Evolutionary conservation across 2,113 vertebrate genomes (phyloP), one percentile per base, ranked within the genome.

Genomic region (Calyptomena viridis): DNA sequence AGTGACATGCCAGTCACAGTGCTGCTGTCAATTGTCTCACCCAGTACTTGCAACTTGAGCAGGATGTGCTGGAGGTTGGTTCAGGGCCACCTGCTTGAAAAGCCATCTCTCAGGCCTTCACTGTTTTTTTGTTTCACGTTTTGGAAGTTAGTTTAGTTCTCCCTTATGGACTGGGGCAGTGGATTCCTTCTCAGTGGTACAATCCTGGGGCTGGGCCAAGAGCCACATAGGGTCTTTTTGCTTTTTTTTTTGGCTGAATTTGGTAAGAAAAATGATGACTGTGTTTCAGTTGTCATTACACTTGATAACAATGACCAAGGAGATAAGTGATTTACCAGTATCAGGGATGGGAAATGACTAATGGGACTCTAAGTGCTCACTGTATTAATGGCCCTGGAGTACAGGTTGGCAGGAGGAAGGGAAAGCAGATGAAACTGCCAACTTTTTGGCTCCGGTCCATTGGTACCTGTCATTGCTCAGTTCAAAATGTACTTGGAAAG

Each of bases 401-500:
- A 87, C 53, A 64, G 62, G 69, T 82, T 97, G 96, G 86, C 94
- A 94, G 77, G 30, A 93, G 80, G 13, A 86, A 81, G 63, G 42
- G 80, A 94, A 95, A 94, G 82, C 71, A 94, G 88, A 93, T 89
- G 88, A 93, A 93, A 78, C 66, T 37, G 55, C 76, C 73, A 90
- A 80, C 14, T 75, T 93, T 91, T 87, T 97, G 96, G 92, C 92
- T 81, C 49, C 4, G 4, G 56, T 93, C 53, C 90, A 82, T 33
- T 76, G 52, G 69, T 93, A 90, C 80, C 72, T 93, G 93, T 96
- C 94, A 94, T 28, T 93, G 56, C 83, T 94, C 37, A 71, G 92
- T 95, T 96, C 94, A 94, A 94, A 84, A 94, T 96, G 94, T 95
- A 92, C 92, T 90, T 90, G 95, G 93, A 86, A 93, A 68, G 37